phyloP scores from a whole-genome alignment of 2,113 vertebrate species.

The Pelecanoides urinatrix region DNA sequence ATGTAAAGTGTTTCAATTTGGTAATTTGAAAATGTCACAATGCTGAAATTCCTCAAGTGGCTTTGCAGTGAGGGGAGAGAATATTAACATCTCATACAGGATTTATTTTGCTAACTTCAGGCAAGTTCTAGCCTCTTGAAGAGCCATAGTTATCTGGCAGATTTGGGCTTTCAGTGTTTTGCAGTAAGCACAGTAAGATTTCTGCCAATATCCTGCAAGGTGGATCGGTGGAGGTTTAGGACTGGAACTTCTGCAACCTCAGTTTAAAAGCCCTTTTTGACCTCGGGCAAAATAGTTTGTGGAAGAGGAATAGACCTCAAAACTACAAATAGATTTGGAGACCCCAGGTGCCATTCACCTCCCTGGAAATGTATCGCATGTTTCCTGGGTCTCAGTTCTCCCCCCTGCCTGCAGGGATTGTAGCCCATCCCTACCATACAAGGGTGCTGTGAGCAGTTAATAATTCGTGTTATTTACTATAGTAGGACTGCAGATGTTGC shows the following conservation, averaged over 20 bases:
- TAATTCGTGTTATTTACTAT: background rate
- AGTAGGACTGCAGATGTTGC: background rate
- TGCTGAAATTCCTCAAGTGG: background rate
- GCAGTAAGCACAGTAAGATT: background rate
- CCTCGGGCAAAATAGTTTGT: background rate
- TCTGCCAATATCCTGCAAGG: background rate
- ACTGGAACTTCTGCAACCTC: background rate
- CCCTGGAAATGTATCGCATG: background rate
- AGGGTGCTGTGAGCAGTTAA: background rate
- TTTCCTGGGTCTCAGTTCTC: background rate
- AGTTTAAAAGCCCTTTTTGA: background rate
- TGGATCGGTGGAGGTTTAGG: background rate
- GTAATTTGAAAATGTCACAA: conserved; percentile 3
- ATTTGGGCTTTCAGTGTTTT: background rate
- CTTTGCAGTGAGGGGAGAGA: background rate
- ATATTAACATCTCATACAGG: background rate
- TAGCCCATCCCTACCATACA: background rate
- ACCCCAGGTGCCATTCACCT: background rate
- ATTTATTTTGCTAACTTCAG: background rate
- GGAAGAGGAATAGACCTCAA: background rate
- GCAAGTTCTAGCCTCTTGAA: background rate
- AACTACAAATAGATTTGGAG: background rate
- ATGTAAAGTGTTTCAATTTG: conserved; percentile 22
- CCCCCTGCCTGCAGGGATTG: rapidly evolving
- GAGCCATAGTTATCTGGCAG: background rate